Conservation (phyloP, 2,797 vertebrate species). For the Chiroxiphia lanceolata region DNA sequence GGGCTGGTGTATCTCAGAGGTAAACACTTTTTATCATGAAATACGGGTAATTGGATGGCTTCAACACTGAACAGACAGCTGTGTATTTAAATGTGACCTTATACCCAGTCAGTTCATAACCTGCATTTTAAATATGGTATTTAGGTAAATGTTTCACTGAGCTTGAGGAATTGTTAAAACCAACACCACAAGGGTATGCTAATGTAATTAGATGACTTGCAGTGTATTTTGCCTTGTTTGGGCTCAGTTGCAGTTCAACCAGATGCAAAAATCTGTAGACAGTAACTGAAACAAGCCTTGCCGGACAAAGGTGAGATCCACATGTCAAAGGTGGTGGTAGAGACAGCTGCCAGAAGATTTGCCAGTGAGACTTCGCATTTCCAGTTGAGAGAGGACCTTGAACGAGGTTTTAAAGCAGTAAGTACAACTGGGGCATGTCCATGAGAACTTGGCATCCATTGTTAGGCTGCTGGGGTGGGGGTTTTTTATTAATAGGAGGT, state of each 20-base stretch:
- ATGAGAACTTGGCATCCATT: not conserved
- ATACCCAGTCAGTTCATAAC: not conserved
- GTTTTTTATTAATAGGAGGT: not conserved
- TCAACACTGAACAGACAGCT: not conserved
- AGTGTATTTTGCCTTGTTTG: not conserved
- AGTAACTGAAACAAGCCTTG: not conserved
- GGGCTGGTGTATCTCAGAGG: not conserved
- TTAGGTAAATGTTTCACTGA: not conserved
- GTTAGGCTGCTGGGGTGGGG: not conserved
- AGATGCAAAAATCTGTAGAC: not conserved
- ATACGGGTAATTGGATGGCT: not conserved
- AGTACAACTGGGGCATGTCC: not conserved
- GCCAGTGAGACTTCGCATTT: not conserved
- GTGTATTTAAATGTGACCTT: constrained; percentile 42
- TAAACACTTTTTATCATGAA: not conserved
- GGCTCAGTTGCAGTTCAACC: not conserved
- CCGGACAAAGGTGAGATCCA: not conserved
- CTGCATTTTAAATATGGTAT: not conserved
- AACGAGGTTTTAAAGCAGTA: not conserved
- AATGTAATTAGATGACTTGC: not conserved
- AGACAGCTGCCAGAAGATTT: not conserved
- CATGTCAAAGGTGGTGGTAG: not conserved
- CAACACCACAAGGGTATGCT: not conserved
- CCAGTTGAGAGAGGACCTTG: not conserved
- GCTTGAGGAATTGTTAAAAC: not conserved